Conservation (phyloP, 2,797 vertebrate species). For the Periophthalmus magnuspinnatus region DNA sequence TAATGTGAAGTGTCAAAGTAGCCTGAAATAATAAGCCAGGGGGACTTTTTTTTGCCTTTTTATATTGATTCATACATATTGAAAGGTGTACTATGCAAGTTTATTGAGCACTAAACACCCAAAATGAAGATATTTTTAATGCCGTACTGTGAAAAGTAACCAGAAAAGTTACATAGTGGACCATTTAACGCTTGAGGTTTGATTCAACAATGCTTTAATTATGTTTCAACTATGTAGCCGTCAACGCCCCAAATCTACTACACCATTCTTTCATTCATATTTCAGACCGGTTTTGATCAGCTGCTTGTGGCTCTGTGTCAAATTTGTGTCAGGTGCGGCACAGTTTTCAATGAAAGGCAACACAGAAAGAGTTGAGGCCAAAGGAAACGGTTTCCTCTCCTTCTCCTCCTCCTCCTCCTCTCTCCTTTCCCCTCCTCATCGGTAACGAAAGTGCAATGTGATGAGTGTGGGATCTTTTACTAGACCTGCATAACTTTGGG, state of each 20-base stretch:
- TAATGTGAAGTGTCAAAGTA: too few relatives aligned
- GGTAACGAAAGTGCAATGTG: constrained; percentile 55
- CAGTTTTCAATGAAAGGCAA: constrained; percentile 23
- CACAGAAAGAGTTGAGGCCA: constrained; percentile 14
- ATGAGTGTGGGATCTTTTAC: constrained; percentile 27
- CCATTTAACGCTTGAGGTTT: neutral
- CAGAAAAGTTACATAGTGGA: too few relatives aligned
- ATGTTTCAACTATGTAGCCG: constrained; percentile 12
- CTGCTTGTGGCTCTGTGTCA: constrained; percentile 29
- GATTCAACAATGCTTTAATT: constrained; percentile 24
- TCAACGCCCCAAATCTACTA: constrained; percentile 47
- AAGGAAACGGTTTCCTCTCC: constrained; percentile 22
- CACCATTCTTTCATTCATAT: neutral
- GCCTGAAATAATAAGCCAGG: too few relatives aligned
- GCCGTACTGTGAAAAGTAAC: neutral
- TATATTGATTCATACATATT: too few relatives aligned
- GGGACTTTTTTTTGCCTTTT: too few relatives aligned
- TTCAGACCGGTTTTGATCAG: constrained; percentile 40
- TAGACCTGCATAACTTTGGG: constrained; percentile 14
- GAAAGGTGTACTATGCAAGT: too few relatives aligned
- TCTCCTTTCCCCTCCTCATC: constrained; percentile 34
- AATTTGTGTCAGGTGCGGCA: constrained; percentile 28
- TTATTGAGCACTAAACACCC: neutral
- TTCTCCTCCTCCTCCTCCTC: constrained; percentile 1
- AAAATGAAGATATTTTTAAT: neutral